Base-by-base conservation (phyloP, 1,140 invertebrate species). In the Carcinoscorpius rotundicauda region DNA sequence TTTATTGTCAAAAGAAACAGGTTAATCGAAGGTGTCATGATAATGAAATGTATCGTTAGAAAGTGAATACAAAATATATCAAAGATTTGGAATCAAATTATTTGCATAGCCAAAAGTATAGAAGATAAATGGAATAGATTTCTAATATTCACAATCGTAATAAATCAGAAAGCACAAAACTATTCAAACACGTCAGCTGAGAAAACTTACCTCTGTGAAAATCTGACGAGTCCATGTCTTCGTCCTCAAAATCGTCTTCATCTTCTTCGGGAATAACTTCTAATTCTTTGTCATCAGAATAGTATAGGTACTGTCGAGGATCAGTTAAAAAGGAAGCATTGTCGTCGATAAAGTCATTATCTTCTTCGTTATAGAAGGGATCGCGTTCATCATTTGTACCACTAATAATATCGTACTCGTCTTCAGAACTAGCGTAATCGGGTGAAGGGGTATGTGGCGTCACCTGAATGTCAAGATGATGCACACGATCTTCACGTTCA, bases 261-360 rank as follows among this genome's bases (percentile, higher is more conserved):
- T 70, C 69, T 66, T 70, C 69, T 61, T 70, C 69, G n/a, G 67
- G 69, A 52, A 71, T 71, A 6, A 71, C 70, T 64, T 71, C 70
- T 9, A 71, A 52, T 60, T 69, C 70, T 58, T 70, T 66, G 3
- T 65, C 68, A 48, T 69, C 68, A 0, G 63, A 51, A 62, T 68
- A 70, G 59, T 70, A 70, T 5, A 62, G 48, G 49, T 66, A 66
- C 11, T 65, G 59, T 3, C 64, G 58, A 48, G 66, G 65, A 64
- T 68, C 67, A 50, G 60, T 62, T 51, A 68, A 63, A 8, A 60
- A 60, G 10, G 69, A 64, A 49, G 49, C 62, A 61, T 49, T 66
- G 51, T 68, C 66, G 51, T 68, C 67, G 5, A 66, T 61, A 29
- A 65, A 65, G 51, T 67, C 61, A 48, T 64, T 63, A 62, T 66